Evolutionary conservation across 2,113 vertebrate genomes (phyloP), one percentile per base, ranked within the genome.

Genomic region (Etheostoma spectabile): DNA sequence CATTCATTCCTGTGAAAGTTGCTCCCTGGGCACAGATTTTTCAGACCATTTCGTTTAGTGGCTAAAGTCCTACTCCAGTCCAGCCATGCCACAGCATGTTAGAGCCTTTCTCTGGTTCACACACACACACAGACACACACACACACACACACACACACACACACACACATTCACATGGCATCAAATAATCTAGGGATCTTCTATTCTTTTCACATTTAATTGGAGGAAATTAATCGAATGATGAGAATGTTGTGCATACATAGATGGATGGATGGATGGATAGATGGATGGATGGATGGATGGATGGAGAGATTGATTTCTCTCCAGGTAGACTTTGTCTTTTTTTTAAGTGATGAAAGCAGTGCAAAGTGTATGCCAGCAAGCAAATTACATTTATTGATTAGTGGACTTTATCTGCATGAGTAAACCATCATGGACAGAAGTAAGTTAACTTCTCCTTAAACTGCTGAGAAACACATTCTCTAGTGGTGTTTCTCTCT

Each of bases 401-500:
- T 78, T 75, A 85, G 65, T 24, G 11, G 49, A 53, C 63, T 66
- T 55, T 12, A 11, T 79, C 59, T 74, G 49, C 35, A 38, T 69
- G 66, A 66, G 56, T 63, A 67, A 77, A 86, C 71, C 60, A 53
- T 30, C 63, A 66, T 64, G 64, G 64, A 56, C 46, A 22, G 67
- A 86, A 67, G 73, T 69, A 72, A 63, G 52, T 60, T 55, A 10
- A 75, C 74, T 74, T 71, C 62, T 70, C 35, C 65, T 88, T 66
- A 86, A 86, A 61, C 71, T 77, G 80, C 57, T 76, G 52, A 53
- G 42, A 79, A 66, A 62, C 72, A 78, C 61, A 72, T 84, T 74
- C 64, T 46, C 35, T 8, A 1, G 18, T 6, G 1, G 24, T 30
- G 19, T 74, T 61, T 49, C 24, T 15, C 22, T 52, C 11, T 1